Evolutionary conservation across 2,797 vertebrate genomes (phyloP).

Genomic region (Nannoperca obscura): DNA sequence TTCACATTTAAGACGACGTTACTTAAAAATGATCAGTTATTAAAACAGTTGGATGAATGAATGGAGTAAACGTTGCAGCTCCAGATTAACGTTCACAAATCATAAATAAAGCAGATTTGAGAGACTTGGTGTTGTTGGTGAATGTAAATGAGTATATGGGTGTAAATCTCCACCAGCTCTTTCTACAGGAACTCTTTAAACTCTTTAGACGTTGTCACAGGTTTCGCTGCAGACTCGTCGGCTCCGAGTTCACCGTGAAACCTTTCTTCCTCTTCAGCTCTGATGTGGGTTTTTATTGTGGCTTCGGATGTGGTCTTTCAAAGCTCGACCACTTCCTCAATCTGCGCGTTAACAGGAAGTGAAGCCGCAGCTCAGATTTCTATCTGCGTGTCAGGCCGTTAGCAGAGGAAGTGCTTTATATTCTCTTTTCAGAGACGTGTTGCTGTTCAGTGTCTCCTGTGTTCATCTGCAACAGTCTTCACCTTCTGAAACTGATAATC

Average conservation of each 20-base stretch:
- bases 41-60: too few species aligned
- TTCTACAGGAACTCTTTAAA: too few species aligned
- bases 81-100: too few species aligned
- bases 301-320: constrained; percentile 25
- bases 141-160: too few species aligned
- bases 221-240: too few species aligned
- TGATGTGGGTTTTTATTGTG: constrained; percentile 56
- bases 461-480: neutral
- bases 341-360: constrained; percentile 56
- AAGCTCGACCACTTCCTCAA: constrained; percentile 56
- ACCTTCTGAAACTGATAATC: neutral
- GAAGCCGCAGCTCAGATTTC: constrained; percentile 39
- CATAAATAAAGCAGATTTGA: too few species aligned
- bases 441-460: neutral
- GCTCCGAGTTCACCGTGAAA: neutral
- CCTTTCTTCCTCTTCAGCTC: constrained; percentile 2
- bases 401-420: neutral
- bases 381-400: neutral
- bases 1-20: too few species aligned
- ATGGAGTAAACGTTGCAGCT: too few species aligned
- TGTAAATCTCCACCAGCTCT: too few species aligned
- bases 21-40: too few species aligned
- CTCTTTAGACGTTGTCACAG: too few species aligned
- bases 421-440: neutral
- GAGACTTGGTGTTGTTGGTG: too few species aligned